A percentile compares a stretch with the other conserved stretches of the same genome.
phyloP scores from a whole-genome alignment of 1,140 invertebrate genomes.

The Paraescarpia echinospica region DNA sequence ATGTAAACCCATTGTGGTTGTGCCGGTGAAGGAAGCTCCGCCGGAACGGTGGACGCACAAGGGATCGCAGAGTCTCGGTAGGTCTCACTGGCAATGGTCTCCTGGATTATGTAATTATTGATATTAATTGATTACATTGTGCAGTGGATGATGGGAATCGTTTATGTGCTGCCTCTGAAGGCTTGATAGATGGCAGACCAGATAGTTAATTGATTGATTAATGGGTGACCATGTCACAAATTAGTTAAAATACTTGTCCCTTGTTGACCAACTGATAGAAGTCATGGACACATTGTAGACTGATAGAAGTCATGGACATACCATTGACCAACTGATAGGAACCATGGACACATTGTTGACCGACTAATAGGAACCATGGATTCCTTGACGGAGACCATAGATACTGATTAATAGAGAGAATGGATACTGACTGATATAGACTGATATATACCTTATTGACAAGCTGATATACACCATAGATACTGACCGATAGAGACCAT shows the following conservation, averaged over 20 bases:
- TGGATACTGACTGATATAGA: no score
- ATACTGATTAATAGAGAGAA: no score
- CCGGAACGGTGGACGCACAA: background rate
- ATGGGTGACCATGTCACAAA: background rate
- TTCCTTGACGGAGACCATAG: no score
- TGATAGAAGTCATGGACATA: no score
- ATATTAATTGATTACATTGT: background rate
- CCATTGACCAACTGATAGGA: no score
- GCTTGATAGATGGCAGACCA: background rate
- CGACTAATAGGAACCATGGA: no score
- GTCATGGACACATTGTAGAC: no score
- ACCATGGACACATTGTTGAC: no score
- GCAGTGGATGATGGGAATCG: background rate
- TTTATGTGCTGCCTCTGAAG: background rate
- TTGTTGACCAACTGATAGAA: background rate
- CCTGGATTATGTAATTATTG: background rate
- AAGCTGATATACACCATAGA: no score
- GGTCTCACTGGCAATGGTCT: background rate
- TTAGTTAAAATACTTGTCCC: background rate
- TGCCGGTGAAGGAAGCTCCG: background rate
- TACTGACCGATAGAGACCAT: no score
- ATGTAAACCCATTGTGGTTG: background rate
- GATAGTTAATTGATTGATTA: background rate
- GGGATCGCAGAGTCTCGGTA: background rate
- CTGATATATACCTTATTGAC: no score